Base-by-base conservation (phyloP, 2,888 invertebrate species). In the Baccha elongata region DNA sequence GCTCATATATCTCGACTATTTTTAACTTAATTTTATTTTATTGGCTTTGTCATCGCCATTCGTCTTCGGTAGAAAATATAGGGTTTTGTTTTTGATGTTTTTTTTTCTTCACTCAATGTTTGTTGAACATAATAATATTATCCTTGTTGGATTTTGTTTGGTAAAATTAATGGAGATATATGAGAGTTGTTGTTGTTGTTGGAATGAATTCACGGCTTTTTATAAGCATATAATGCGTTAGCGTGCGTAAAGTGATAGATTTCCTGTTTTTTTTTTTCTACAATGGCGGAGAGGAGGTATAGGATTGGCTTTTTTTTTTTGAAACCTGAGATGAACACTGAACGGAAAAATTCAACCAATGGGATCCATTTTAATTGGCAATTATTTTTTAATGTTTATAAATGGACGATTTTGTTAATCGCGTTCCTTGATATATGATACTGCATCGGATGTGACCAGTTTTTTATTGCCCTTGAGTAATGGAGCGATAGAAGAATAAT, bases 1-100 rank as follows among this genome's bases (percentile, higher is more conserved):
- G 76, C 62, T 78, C 88, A 88, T 88, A 88, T 88, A 89, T 87
- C 88, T 74, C 84, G 84, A 87, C 88, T 88, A 89, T 89, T 87
- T 89, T 90, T 88, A 89, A 90, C 89, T 89, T 90, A 89, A 90
- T 89, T 90, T 90, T 88, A 88, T 89, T 89, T 90, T 89, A 90
- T 90, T 89, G 87, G 86, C 85, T 79, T 85, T 85, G 76, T 79
- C 84, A 84, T 79, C 65, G 83, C 79, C 79, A 84, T 84, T 21
- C 68, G 69, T 84, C 84, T 84, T 79, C 52, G 55, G 48, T 8
- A 60, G 37, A 32, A 26, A 15, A 29, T 26, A 19, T 52, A 35
- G 37, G 55, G 37, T n/a, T 53, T 35, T 35, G 17, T 17, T 26
- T 37, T 32, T 40, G 23, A 3, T 35, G 21, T 37, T 21, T n/a